These are phyloP conservation scores for Lampris incognitus DNA, from an alignment of 2,113 vertebrate genomes.

Conservation along the genomic window DNA sequence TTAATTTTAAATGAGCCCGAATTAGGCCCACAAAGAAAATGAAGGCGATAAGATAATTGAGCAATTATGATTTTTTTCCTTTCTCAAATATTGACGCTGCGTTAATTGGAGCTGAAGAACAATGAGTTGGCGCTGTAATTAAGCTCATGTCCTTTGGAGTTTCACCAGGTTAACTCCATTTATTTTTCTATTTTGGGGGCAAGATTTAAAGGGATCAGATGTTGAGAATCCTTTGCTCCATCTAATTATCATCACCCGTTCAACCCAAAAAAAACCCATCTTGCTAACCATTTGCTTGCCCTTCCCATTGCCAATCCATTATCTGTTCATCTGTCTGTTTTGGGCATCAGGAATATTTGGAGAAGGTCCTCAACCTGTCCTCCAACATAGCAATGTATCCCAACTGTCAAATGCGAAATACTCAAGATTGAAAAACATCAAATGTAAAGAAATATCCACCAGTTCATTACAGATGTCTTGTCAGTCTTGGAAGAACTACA, in stretches of 20 bases:
- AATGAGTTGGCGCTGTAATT: constrained; percentile 51
- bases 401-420: too few relatives aligned
- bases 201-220: constrained; percentile 10
- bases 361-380: too few relatives aligned
- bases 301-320: too few relatives aligned
- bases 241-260: too few relatives aligned
- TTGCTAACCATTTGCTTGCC: background rate
- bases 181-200: constrained; percentile 1
- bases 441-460: too few relatives aligned
- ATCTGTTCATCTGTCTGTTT: too few relatives aligned
- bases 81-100: constrained; percentile 73
- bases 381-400: too few relatives aligned
- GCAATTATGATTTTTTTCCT: constrained; percentile 72
- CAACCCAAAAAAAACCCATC: too few relatives aligned
- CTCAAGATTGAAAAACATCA: too few relatives aligned
- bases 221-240: constrained; percentile 5
- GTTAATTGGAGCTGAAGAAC: constrained; percentile 70
- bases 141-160: constrained; percentile 16
- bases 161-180: background rate
- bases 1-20: constrained; percentile 82
- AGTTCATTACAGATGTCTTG: too few relatives aligned
- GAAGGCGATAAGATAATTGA: constrained; percentile 76
- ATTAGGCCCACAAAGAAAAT: constrained; percentile 75
- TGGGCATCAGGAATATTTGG: too few relatives aligned
- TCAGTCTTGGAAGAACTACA: too few relatives aligned